Evolutionary conservation across 2,888 invertebrate genomes (phyloP).

Genomic region (Oxycera nigricornis): DNA sequence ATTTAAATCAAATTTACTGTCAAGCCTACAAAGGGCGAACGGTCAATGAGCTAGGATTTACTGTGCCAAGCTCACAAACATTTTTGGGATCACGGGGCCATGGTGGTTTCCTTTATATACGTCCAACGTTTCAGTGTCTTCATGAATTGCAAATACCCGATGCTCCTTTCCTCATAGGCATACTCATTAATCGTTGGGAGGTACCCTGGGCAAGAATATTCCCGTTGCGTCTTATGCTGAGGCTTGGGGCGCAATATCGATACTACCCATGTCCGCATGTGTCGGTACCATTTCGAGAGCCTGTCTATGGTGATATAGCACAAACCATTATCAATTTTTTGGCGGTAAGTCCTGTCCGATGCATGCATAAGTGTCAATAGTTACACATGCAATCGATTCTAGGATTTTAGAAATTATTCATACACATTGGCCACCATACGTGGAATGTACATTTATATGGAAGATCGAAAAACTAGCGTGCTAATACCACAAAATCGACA

Average conservation of each 20-base stretch:
- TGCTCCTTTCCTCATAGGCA: conserved; percentile 77
- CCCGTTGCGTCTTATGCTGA: conserved; percentile 74
- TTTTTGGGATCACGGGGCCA: conserved; percentile 76
- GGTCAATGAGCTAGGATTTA: conserved; percentile 74
- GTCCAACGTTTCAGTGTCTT: conserved; percentile 81
- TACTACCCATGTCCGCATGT: conserved; percentile 87
- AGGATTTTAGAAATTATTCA: conserved; percentile 83
- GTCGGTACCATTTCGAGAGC: conserved; percentile 76
- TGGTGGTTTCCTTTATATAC: conserved; percentile 82
- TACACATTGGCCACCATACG: conserved; percentile 79
- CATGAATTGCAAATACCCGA: conserved; percentile 76
- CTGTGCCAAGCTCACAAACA: conserved; percentile 62
- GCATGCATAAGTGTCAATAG: not conserved
- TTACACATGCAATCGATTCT: conserved; percentile 43
- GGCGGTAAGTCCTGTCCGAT: conserved; percentile 64
- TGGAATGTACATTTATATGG: conserved; percentile 82
- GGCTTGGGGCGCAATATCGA: conserved; percentile 83
- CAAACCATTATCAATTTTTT: conserved; percentile 87
- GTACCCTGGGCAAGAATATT: conserved; percentile 75
- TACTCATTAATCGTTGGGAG: conserved; percentile 75
- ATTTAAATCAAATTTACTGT: conserved; percentile 75
- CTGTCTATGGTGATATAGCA: conserved; percentile 84
- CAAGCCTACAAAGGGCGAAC: conserved; percentile 74
- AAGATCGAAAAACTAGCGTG: conserved; percentile 78
- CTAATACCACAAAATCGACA: conserved; percentile 78